Base-by-base conservation (phyloP, 2,797 vertebrate genomes). In the Glyptemys insculpta region DNA sequence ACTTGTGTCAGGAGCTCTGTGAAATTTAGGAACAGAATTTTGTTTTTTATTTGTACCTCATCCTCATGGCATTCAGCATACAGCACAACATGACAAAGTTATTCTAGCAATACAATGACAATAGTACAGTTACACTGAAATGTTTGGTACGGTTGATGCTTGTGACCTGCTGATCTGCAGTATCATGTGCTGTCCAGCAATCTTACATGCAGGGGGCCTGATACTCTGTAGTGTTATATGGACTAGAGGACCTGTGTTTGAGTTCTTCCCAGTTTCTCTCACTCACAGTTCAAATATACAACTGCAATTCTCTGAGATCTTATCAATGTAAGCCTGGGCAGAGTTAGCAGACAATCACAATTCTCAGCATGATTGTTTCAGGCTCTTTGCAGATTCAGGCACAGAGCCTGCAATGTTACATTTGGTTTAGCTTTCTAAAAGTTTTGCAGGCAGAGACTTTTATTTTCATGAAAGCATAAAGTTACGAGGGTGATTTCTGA, bases 241-340 rank as follows among this genome's bases (percentile, higher is more conserved):
- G 59, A 34, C 29, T 31, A 62, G 59, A 62, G 29, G 95, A 94
- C 94, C 92, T 94, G 89, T 65, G 85, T 93, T 90, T 87, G 54
- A 96, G 96, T 96, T 97, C 87, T 95, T 86, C 56, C 44, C 86
- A 37, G 94, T 87, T 93, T 95, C 95, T 83, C 94, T 95, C 89
- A 2, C 37, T 93, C 89, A 87, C 72, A 41, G 3, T 53, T 92
- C 52, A 0, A 29, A 96, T 88, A 96, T 81, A 90, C 84, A 95
- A 93, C 79, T 81, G 74, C 59, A 83, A 79, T 90, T 96, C 85
- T 95, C 44, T 93, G 56, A 68, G 86, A 56, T 56, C 94, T 84
- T 90, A 81, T 89, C 94, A 92, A 15, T 91, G 49, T 83, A 86
- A 0, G 0, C 53, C 44, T 47, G 44, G 27, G 15, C 15, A 31